Evolutionary conservation across 2,888 invertebrate genomes (phyloP).

Genomic region (Drosophila mimica): DNA sequence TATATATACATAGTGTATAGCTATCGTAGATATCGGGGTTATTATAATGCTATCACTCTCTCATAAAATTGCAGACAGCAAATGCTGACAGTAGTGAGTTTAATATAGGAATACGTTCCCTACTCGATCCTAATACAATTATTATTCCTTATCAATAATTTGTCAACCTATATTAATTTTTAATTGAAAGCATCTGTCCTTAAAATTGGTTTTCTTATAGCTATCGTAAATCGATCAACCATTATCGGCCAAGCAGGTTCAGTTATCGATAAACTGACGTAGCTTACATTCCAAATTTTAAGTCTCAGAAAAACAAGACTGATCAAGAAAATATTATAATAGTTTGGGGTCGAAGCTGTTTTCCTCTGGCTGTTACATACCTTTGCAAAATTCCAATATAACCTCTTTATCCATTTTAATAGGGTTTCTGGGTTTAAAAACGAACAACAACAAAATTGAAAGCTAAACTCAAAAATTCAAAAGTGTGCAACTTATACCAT

Average conservation of each 20-base stretch:
- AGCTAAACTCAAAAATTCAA: constrained; percentile 52
- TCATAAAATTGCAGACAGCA: no score
- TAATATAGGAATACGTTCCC: background rate
- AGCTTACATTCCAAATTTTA: background rate
- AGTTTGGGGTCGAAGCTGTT: background rate
- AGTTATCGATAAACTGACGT: background rate
- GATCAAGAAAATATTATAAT: background rate
- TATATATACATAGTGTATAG: no score
- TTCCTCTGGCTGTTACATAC: background rate
- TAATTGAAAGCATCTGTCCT: background rate
- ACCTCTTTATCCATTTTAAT: background rate
- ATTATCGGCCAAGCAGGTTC: background rate
- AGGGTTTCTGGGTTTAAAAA: constrained; percentile 1
- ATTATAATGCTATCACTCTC: background rate
- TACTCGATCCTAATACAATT: background rate
- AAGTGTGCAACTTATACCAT: constrained; percentile 34
- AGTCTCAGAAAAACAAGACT: no score
- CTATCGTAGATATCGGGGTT: background rate
- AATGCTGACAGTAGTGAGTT: background rate
- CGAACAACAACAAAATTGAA: constrained; percentile 36
- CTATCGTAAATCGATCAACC: background rate
- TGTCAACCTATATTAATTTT: background rate
- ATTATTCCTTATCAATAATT: background rate
- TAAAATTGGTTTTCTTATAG: background rate
- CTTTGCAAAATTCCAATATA: background rate